phyloP scores from a whole-genome alignment of 2,888 invertebrate species.

The Apamea epomidion region DNA sequence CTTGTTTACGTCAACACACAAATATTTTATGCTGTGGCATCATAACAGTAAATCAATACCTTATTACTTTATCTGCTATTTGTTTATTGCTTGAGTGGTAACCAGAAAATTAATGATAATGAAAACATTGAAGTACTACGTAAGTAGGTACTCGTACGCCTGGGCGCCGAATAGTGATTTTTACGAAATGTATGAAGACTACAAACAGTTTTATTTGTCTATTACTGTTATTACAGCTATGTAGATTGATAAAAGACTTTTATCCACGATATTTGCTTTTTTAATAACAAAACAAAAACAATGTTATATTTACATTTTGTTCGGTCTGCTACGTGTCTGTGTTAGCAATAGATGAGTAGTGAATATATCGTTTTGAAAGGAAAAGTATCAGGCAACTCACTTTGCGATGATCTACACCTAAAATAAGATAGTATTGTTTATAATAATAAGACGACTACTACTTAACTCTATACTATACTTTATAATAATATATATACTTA shows the following conservation, averaged over 20 bases:
- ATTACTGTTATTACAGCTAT: neutral
- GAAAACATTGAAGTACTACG: conserved; percentile 7
- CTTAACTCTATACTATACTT: too few species aligned
- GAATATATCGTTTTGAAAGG: neutral
- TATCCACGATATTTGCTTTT: neutral
- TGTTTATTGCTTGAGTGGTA: conserved; percentile 4
- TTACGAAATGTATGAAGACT: conserved; percentile 6
- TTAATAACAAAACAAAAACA: neutral
- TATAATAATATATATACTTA: neutral
- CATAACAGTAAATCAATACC: conserved; percentile 29
- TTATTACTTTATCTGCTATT: conserved; percentile 26
- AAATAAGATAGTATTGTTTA: neutral
- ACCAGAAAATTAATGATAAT: conserved; percentile 18
- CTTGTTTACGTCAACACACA: conserved; percentile 52
- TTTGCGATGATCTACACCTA: conserved; percentile 4
- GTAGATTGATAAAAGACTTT: neutral
- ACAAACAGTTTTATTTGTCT: conserved; percentile 5
- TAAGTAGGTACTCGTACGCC: neutral
- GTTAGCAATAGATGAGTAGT: neutral
- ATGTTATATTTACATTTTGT: neutral
- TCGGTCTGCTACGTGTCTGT: neutral
- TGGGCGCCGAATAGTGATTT: neutral
- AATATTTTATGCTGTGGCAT: conserved; percentile 34
- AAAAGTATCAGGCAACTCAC: neutral
- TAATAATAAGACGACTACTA: too few species aligned